Evolutionary conservation across 2,797 vertebrate genomes (phyloP).

Genomic region (Mus caroli): DNA sequence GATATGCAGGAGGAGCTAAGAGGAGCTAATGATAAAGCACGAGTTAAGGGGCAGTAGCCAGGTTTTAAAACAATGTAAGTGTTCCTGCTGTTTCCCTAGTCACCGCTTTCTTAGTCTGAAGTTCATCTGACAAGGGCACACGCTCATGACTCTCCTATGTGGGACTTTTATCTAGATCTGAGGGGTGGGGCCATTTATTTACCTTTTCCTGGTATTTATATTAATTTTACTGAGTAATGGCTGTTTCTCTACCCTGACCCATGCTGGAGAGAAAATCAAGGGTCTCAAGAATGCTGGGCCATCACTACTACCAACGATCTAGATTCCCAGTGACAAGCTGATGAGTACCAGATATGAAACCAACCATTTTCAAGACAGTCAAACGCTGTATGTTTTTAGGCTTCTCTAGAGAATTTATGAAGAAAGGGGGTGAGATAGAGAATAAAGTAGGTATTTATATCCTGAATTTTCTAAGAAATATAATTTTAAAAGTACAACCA

Average conservation of each 20-base stretch:
- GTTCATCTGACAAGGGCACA: constrained; percentile 41
- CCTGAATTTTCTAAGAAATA: constrained; percentile 49
- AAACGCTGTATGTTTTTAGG: neutral
- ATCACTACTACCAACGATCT: neutral
- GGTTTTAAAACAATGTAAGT: constrained; percentile 53
- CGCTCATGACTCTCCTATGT: neutral
- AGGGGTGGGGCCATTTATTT: neutral
- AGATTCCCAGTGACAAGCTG: neutral
- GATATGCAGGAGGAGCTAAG: neutral
- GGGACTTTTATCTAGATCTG: constrained; percentile 53
- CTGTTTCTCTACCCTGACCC: neutral
- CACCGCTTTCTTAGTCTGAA: constrained; percentile 44
- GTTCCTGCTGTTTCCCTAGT: constrained; percentile 42
- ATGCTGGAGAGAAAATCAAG: neutral
- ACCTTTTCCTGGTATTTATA: constrained; percentile 54
- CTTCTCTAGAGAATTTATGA: constrained; percentile 56
- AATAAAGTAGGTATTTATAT: constrained; percentile 27
- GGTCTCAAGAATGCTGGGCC: neutral
- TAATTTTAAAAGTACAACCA: constrained; percentile 38
- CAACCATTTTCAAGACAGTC: constrained; percentile 49
- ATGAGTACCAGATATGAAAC: constrained; percentile 53
- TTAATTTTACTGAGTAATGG: constrained; percentile 59
- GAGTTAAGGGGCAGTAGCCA: neutral
- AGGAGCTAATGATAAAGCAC: neutral
- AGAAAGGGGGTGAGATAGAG: constrained; percentile 40